A percentile compares a stretch with the other conserved stretches of the same genome.
Conservation (phyloP, 2,113 vertebrate genomes). For the Oncorhynchus kisutch region DNA sequence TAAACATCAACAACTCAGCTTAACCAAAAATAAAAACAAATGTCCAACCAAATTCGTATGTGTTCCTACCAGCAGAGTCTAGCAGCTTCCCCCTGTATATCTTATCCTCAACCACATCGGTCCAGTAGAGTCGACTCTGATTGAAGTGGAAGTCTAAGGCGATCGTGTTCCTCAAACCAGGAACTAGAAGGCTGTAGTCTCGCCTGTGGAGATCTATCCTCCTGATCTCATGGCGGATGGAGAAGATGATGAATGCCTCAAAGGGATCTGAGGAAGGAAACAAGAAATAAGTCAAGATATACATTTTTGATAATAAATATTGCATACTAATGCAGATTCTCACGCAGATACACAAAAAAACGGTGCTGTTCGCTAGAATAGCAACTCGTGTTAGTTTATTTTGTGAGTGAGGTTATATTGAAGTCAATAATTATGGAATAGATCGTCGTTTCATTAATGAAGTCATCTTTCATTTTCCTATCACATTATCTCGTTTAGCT, state of each 20-base stretch:
- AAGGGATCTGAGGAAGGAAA: constrained; percentile 76
- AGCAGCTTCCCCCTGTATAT: constrained; percentile 86
- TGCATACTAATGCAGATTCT: not conserved
- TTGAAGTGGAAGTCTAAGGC: constrained; percentile 87
- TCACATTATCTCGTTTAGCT: not conserved
- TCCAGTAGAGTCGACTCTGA: constrained; percentile 87
- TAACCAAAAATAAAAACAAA: not conserved
- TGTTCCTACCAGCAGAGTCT: constrained; percentile 77
- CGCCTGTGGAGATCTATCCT: constrained; percentile 84
- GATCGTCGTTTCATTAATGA: not conserved
- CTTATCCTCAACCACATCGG: constrained; percentile 88
- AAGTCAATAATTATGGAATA: not conserved
- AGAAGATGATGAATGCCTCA: constrained; percentile 88
- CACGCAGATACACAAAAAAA: not conserved
- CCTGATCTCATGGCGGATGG: constrained; percentile 87
- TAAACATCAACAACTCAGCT: constrained; percentile 21
- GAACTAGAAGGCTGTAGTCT: constrained; percentile 85
- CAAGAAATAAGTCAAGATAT: not conserved
- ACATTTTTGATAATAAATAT: not conserved
- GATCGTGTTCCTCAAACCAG: constrained; percentile 85
- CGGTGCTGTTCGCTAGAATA: too few species aligned
- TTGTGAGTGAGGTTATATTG: not conserved
- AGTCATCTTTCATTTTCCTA: not conserved
- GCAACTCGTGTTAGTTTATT: not conserved
- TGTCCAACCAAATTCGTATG: constrained; percentile 19